Conservation (phyloP, 2,888 invertebrate species). For the Dasypolia templi region DNA sequence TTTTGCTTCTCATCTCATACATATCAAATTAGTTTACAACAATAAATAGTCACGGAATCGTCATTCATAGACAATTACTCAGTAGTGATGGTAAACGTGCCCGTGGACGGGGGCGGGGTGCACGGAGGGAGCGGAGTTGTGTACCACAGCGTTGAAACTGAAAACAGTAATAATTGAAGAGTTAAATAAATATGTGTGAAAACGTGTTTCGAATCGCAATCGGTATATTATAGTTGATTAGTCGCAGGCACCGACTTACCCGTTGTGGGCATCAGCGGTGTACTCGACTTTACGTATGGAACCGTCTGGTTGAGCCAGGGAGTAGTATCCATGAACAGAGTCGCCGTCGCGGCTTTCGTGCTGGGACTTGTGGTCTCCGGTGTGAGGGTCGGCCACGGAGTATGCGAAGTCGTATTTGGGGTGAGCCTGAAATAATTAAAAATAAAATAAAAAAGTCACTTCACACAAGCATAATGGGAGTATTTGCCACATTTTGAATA, state of each 20-base stretch:
- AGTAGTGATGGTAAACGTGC: slow-evolving; percentile 75
- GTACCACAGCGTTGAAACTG: slow-evolving; percentile 88
- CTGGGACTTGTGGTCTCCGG: slow-evolving; percentile 90
- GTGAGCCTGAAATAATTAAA: slow-evolving; percentile 76
- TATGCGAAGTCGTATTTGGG: slow-evolving; percentile 88
- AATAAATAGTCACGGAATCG: slow-evolving; percentile 45
- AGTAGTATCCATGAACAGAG: slow-evolving; percentile 90
- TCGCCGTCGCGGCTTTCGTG: slow-evolving; percentile 89
- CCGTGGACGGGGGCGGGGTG: slow-evolving; percentile 78
- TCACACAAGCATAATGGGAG: too few species aligned
- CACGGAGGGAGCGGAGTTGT: slow-evolving; percentile 81
- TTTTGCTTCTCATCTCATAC: slow-evolving; percentile 1
- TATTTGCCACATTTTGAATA: too few species aligned
- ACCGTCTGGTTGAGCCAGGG: slow-evolving; percentile 89
- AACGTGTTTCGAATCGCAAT: too few species aligned
- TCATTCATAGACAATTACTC: slow-evolving; percentile 14
- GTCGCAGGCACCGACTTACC: slow-evolving; percentile 58
- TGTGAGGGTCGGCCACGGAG: slow-evolving; percentile 89
- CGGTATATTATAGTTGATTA: too few species aligned
- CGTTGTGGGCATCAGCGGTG: slow-evolving; percentile 77
- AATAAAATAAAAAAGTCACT: not conserved
- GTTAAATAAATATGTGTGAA: not conserved
- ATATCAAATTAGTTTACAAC: slow-evolving; percentile 12
- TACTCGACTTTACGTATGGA: slow-evolving; percentile 89
- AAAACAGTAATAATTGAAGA: slow-evolving; percentile 19